Percentiles rank a stretch among this genome's conserved stretches.
phyloP scores from a whole-genome alignment of 2,888 invertebrate genomes.

The Ligdia adustata region DNA sequence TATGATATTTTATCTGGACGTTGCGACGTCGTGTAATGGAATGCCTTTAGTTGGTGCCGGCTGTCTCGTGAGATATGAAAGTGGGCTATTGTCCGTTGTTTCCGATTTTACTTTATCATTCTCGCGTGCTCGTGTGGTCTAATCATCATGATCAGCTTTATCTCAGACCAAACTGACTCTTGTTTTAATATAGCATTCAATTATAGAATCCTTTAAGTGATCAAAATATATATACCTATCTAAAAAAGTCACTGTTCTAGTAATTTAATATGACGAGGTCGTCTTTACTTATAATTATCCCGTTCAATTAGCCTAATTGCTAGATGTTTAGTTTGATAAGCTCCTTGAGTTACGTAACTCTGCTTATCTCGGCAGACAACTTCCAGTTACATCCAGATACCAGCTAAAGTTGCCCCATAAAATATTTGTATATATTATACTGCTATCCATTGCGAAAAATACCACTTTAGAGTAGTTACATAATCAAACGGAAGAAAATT shows the following conservation, averaged over 20 bases:
- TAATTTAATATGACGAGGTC: no score
- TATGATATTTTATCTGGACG: constrained; percentile 47
- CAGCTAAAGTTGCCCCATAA: constrained; percentile 6
- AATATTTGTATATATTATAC: neutral
- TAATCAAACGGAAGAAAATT: neutral
- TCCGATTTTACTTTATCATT: constrained; percentile 60
- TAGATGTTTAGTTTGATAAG: constrained; percentile 5
- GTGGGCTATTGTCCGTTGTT: constrained; percentile 65
- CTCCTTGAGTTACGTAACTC: constrained; percentile 7
- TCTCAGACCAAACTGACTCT: constrained; percentile 18
- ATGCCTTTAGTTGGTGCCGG: constrained; percentile 54
- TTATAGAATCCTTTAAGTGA: constrained; percentile 2
- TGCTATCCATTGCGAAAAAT: neutral
- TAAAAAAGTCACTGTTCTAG: neutral
- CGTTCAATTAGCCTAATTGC: neutral
- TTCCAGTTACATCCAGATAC: constrained; percentile 6
- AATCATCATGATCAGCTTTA: constrained; percentile 38
- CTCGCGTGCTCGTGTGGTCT: constrained; percentile 43
- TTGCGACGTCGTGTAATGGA: constrained; percentile 54
- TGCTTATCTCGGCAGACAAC: constrained; percentile 2
- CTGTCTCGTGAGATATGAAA: constrained; percentile 54
- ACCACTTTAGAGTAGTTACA: neutral
- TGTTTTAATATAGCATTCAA: constrained; percentile 7
- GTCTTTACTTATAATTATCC: neutral
- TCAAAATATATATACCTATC: no score